A percentile compares a stretch with the other conserved stretches of the same genome.
These are phyloP conservation scores for Caenorhabditis sinica DNA, from an alignment of 2,888 invertebrate species.

Conservation along the genomic window DNA sequence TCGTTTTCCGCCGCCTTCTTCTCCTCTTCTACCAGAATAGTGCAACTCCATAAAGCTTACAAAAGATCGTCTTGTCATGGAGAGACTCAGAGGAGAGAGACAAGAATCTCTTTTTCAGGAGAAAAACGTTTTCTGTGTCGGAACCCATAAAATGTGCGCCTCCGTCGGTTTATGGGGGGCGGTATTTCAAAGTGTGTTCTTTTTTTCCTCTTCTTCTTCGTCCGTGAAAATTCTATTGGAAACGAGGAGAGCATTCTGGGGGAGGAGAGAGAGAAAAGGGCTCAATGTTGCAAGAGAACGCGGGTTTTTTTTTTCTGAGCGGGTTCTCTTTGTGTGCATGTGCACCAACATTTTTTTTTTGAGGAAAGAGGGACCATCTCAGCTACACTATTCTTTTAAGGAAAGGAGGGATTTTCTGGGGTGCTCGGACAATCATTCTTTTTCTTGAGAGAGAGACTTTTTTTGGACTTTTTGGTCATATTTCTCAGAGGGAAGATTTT, in stretches of 20 bases:
- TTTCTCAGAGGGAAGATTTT: too few relatives aligned
- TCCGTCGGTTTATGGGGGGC: slow-evolving; percentile 63
- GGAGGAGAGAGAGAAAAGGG: slow-evolving; percentile 19
- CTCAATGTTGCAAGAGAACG: slow-evolving; percentile 53
- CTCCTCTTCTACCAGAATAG: slow-evolving; percentile 33
- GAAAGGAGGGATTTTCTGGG: not conserved
- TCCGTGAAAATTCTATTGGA: slow-evolving; percentile 12
- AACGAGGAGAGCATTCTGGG: slow-evolving; percentile 23
- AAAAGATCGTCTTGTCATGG: slow-evolving; percentile 9
- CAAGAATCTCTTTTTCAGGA: slow-evolving; percentile 43
- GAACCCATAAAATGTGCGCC: slow-evolving; percentile 65
- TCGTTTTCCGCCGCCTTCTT: slow-evolving; percentile 2
- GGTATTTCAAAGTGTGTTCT: slow-evolving; percentile 46
- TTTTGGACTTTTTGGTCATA: too few relatives aligned
- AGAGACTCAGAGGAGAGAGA: slow-evolving; percentile 8
- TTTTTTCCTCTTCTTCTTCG: not conserved
- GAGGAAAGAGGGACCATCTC: not conserved
- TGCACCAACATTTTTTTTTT: slow-evolving; percentile 27
- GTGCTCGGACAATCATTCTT: not conserved
- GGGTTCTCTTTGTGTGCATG: slow-evolving; percentile 18
- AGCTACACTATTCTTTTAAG: not conserved
- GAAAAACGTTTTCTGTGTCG: slow-evolving; percentile 40
- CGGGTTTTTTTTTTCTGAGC: slow-evolving; percentile 5
- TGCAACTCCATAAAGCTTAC: slow-evolving; percentile 58
- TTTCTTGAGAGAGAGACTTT: too few relatives aligned